Evolutionary conservation across 2,113 vertebrate genomes (phyloP).

Genomic region (Lamprotornis superbus): DNA sequence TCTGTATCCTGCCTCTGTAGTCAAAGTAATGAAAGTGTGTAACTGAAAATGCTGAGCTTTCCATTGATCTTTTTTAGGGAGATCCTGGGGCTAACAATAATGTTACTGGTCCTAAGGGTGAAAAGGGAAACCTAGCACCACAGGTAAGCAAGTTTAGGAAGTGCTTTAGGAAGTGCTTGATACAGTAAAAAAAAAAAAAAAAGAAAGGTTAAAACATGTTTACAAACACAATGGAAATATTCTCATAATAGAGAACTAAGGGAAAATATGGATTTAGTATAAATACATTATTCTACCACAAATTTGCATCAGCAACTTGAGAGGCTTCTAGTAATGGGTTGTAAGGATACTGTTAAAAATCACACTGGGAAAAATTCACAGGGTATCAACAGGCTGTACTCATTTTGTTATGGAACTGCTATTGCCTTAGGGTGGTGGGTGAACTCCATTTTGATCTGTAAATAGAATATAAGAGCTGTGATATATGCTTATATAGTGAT

Average conservation of each 20-base stretch:
- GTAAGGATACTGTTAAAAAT: not conserved
- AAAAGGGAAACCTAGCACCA: conserved; percentile 72
- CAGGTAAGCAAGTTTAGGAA: conserved; percentile 72
- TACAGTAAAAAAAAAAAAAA: not conserved
- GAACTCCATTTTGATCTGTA: not conserved
- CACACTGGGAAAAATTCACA: not conserved
- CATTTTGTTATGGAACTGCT: not conserved
- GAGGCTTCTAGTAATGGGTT: not conserved
- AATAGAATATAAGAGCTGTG: not conserved
- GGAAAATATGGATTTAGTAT: not conserved
- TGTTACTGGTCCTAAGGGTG: conserved; percentile 74
- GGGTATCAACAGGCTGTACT: not conserved
- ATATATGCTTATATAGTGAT: not conserved
- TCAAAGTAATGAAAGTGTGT: not conserved
- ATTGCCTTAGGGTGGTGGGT: not conserved
- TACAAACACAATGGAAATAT: not conserved
- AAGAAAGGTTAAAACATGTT: not conserved
- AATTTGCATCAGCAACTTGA: not conserved
- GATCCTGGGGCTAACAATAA: conserved; percentile 72
- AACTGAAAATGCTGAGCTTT: not conserved
- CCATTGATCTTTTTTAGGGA: conserved; percentile 71
- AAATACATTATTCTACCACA: not conserved
- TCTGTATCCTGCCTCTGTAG: not conserved
- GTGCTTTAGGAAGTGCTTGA: not conserved
- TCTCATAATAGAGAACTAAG: not conserved